Evolutionary conservation across 2,113 vertebrate species (phyloP), one percentile per base, ranked within the genome.

Genomic region (Nymphicus hollandicus): DNA sequence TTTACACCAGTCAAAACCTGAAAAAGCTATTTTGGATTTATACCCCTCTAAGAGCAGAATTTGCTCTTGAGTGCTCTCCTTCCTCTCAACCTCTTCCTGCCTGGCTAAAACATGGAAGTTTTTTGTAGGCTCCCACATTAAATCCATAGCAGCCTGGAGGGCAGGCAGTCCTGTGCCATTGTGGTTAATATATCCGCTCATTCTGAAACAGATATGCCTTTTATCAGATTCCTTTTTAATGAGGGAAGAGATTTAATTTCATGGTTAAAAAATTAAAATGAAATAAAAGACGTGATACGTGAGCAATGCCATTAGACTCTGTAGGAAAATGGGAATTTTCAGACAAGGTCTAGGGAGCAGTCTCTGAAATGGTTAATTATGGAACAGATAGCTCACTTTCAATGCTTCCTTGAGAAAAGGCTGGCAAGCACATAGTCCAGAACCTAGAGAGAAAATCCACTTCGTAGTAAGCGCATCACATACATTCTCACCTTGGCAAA

Each of bases 221-320:
- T 90, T 83, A 79, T 89, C 65, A 86, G 83, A 95, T 93, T 96
- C 77, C 73, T 94, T 63, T 92, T 74, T 83, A 84, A 64, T 93
- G 82, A 86, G 74, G 91, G 80, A 95, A 88, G 88, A 70, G 74
- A 55, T 95, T 94, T 82, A 47, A 95, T 95, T 91, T 93, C 28
- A 46, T 11, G 1, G 71, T 78, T 78, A 79, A 71, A 90, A 79
- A 77, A 66, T 43, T 15, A 60, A 80, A 87, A 65, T 35, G 3
- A 66, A 87, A 84, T 71, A 20, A 84, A 56, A 78, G 76, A 52
- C 3, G 17, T 44, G 50, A 52, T 81, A 78, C 49, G 5, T 6
- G 72, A 94, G 49, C 39, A 82, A 28, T 14, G 83, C 43, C 50
- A 52, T 85, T 56, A 90, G 66, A 46, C 11, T 69, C 46, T 4